Base-by-base conservation (phyloP, 2,113 vertebrate genomes). In the Noturus placidus region DNA sequence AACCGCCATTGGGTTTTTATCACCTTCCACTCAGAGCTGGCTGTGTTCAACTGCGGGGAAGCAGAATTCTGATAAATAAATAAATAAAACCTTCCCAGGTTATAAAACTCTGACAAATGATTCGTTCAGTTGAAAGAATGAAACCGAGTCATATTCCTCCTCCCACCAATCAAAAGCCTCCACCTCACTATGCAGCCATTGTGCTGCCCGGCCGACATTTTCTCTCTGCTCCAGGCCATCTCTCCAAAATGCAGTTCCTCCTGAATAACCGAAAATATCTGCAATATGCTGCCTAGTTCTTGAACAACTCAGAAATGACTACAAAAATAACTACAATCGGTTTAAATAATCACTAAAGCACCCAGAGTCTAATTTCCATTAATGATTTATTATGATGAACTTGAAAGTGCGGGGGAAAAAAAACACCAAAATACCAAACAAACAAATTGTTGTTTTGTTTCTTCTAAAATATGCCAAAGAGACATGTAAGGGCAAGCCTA, bases 111-210 rank as follows among this genome's bases (percentile, higher is more conserved):
- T 91, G 92, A 94, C 88, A 92, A 87, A 87, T 93, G 92, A 94
- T 93, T 89, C 14, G 92, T 93, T 94, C 92, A 94, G 91, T 90
- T 92, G 89, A 92, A 92, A 92, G 89, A 94, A 94, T 94, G 93
- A 93, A 93, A 91, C 91, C 87, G 93, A 94, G 92, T 92, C 93
- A 94, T 93, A 92, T 94, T 90, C 87, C 92, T 87, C 91, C 87
- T 87, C 92, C 93, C 90, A 93, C 95, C 95, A 96, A 96, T 96
- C 94, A 95, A 93, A 92, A 90, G 52, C 92, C 56, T 95, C 95
- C 95, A 96, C 94, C 94, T 95, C 93, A 92, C 93, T 91, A 92
- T 92, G 92, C 91, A 87, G 92, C 89, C 91, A 86, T 92, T 82
- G 79, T 88, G 70, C 91, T 80, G 88, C 59, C 85, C 22, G 67